phyloP scores from a whole-genome alignment of 2,797 vertebrate genomes.

The Apodemus agrarius region DNA sequence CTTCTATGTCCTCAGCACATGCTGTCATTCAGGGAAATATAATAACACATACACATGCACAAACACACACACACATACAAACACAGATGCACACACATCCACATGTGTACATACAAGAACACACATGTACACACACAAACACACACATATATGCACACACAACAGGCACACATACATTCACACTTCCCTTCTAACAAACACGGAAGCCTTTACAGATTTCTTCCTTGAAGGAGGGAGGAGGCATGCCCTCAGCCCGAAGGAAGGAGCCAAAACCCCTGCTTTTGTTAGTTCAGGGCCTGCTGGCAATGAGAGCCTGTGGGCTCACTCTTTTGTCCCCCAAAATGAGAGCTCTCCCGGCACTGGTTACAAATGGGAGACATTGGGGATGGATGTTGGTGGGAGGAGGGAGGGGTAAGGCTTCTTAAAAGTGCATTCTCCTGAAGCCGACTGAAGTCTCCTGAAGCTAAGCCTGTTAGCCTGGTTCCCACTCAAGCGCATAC shows the following conservation, averaged over 20 bases:
- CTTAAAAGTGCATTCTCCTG: constrained; percentile 65
- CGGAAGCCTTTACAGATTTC: constrained; percentile 9
- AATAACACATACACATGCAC: background rate
- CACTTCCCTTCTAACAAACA: background rate
- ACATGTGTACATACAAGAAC: background rate
- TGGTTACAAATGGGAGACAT: constrained; percentile 53
- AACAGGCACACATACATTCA: background rate
- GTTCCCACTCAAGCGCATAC: background rate
- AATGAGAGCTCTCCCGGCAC: background rate
- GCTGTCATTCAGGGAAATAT: background rate
- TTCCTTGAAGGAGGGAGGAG: constrained; percentile 37
- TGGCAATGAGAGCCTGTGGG: constrained; percentile 59
- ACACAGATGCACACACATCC: background rate
- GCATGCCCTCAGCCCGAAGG: constrained; percentile 9
- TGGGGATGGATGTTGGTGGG: constrained; percentile 63
- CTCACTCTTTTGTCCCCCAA: constrained; percentile 45
- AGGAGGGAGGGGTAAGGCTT: constrained; percentile 17
- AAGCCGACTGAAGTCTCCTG: constrained; percentile 12
- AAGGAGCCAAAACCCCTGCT: constrained; percentile 75
- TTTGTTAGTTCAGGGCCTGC: constrained; percentile 64
- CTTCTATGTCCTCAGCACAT: background rate
- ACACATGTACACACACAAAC: background rate
- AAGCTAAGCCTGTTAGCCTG: background rate
- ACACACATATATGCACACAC: too few relatives aligned
- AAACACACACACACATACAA: too few relatives aligned